Evolutionary conservation across 2,113 vertebrate genomes (phyloP).

Genomic region (Gila orcuttii): DNA sequence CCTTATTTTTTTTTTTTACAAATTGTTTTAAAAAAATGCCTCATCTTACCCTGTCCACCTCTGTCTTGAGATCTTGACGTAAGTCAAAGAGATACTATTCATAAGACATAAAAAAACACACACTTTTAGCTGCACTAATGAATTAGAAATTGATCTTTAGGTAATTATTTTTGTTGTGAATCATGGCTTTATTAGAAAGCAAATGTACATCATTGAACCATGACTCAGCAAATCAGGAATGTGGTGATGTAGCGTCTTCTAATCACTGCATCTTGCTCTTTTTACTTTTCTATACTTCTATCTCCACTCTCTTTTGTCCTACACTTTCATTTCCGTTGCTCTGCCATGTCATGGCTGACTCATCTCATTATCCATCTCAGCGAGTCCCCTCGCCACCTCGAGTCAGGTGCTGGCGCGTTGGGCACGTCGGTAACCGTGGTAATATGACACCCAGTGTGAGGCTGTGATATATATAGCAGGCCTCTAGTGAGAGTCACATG

Average conservation of each 20-base stretch:
- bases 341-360: conserved; percentile 68
- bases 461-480: conserved; percentile 54
- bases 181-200: not conserved
- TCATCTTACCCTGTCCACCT: not conserved
- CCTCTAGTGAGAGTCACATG: conserved; percentile 50
- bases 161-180: not conserved
- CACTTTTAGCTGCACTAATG: too few species aligned
- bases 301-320: conserved; percentile 39
- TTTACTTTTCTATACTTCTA: not conserved
- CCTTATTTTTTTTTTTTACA: not conserved
- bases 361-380: conserved; percentile 77
- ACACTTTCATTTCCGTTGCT: conserved; percentile 27
- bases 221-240: not conserved
- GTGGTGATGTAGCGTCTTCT: not conserved
- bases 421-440: conserved; percentile 10
- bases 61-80: not conserved
- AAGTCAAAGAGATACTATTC: not conserved
- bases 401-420: conserved; percentile 60
- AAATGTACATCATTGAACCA: not conserved
- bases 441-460: conserved; percentile 46
- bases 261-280: not conserved
- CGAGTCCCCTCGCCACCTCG: conserved; percentile 67
- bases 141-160: not conserved
- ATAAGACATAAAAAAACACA: not conserved
- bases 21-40: not conserved